Evolutionary conservation across 2,113 vertebrate genomes (phyloP), one percentile per base, ranked within the genome.

Genomic region (Actinemys pallida): DNA sequence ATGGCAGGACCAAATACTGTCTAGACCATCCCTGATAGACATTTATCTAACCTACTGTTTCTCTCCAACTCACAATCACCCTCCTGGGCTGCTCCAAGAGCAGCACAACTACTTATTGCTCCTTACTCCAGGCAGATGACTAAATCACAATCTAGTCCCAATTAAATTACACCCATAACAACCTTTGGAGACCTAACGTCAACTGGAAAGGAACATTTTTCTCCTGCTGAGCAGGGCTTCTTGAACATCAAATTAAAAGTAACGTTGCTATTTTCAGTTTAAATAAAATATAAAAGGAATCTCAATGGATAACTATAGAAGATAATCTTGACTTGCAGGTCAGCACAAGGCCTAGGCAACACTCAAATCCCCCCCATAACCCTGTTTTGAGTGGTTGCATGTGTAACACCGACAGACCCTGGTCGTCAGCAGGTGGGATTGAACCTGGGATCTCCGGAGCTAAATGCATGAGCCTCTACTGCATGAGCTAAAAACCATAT

Each of bases 341-440:
- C 54, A 56, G 22, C 25, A 53, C 2, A 2, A 6, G 8, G 42
- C 8, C 22, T 1, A 75, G 10, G 53, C 27, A 45, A 29, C 2
- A 6, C 10, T n/a, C 31, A 2, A 39, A 72, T 62, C 89, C 79
- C 35, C 19, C 19, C 50, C 81, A 11, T 81, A 39, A 8, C 0
- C 0, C 5, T 10, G 1, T 47, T 56, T 45, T 4, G 5, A 49
- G 57, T 20, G 87, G 81, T 57, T 31, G 0, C 6, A 7, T 0
- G 0, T 7, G 9, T 10, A 78, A 25, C 39, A 20, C 8, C 20
- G 1, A 54, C 53, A 54, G 53, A 54, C 20, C 20, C 53, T 9
- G 20, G 53, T 54, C 20, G 1, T 53, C 52, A 2, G 53, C 19
- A 54, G 53, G 20, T 9, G 20, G 53, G 20, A 19, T 9, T 9